Conservation (phyloP, 2,797 vertebrate species). For the Xenopus petersii region DNA sequence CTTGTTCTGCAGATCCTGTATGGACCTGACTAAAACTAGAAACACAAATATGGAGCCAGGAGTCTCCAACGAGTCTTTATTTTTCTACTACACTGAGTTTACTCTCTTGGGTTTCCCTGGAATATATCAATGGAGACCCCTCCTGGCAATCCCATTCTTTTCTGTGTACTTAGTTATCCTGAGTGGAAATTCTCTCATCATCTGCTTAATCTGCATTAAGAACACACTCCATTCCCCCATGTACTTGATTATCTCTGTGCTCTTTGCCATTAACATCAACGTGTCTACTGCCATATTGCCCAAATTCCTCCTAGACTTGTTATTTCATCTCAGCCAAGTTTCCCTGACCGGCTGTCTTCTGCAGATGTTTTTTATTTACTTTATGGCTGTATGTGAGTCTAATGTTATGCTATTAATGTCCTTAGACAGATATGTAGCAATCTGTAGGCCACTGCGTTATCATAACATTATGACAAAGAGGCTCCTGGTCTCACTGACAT, state of each 20-base stretch:
- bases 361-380: slow-evolving; percentile 28
- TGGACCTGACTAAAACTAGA: too few species aligned
- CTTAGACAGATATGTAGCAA: background rate
- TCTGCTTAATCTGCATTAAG: slow-evolving; percentile 13
- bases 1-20: too few species aligned
- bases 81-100: slow-evolving; percentile 35
- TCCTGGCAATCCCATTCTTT: slow-evolving; percentile 51
- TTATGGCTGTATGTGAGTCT: background rate
- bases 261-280: slow-evolving; percentile 42
- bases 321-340: slow-evolving; percentile 13
- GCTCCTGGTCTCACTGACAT: background rate
- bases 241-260: slow-evolving; percentile 46
- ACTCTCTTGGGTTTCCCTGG: slow-evolving; percentile 48
- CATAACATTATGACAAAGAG: slow-evolving; percentile 7
- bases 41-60: too few species aligned
- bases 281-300: slow-evolving; percentile 24
- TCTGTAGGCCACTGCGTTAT: slow-evolving; percentile 8
- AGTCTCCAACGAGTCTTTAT: background rate
- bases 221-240: slow-evolving; percentile 40
- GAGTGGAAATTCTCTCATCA: slow-evolving; percentile 33
- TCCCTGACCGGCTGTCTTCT: background rate
- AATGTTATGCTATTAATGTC: slow-evolving; percentile 13
- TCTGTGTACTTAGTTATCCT: slow-evolving; percentile 45
- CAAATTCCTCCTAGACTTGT: slow-evolving; percentile 44
- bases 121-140: background rate